These are phyloP conservation scores for Choreutis nemorana DNA, from an alignment of 2,888 invertebrate genomes.

Conservation along the genomic window DNA sequence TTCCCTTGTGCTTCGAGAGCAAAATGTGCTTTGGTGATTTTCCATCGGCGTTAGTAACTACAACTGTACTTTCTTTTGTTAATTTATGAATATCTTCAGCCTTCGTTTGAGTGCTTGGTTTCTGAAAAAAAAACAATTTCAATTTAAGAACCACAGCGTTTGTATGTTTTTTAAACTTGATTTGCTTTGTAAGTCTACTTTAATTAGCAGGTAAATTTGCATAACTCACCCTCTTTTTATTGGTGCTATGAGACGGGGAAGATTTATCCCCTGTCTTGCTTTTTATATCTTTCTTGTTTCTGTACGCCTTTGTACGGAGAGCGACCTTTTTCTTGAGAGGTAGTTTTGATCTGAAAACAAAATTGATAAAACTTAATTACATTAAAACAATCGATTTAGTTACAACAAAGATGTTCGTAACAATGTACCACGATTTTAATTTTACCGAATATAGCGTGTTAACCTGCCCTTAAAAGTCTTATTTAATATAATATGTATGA, in stretches of 20 bases:
- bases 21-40: constrained; percentile 65
- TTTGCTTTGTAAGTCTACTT: neutral
- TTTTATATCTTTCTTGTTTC: constrained; percentile 59
- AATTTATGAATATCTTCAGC: constrained; percentile 41
- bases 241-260: constrained; percentile 46
- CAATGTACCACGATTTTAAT: too few species aligned
- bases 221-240: constrained; percentile 54
- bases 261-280: constrained; percentile 46
- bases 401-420: too few species aligned
- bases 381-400: too few species aligned
- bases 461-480: too few species aligned
- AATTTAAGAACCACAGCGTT: constrained; percentile 1
- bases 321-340: constrained; percentile 87
- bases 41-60: constrained; percentile 58
- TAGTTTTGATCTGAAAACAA: constrained; percentile 75
- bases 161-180: neutral
- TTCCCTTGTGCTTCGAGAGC: constrained; percentile 52
- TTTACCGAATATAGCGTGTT: too few species aligned
- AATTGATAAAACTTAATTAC: constrained; percentile 3
- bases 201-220: neutral
- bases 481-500: too few species aligned
- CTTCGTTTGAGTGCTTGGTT: constrained; percentile 40
- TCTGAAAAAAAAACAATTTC: constrained; percentile 23
- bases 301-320: constrained; percentile 65
- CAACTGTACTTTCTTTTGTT: constrained; percentile 44